phyloP scores from a whole-genome alignment of 2,888 invertebrate species.

The Heterodera filipjevi region DNA sequence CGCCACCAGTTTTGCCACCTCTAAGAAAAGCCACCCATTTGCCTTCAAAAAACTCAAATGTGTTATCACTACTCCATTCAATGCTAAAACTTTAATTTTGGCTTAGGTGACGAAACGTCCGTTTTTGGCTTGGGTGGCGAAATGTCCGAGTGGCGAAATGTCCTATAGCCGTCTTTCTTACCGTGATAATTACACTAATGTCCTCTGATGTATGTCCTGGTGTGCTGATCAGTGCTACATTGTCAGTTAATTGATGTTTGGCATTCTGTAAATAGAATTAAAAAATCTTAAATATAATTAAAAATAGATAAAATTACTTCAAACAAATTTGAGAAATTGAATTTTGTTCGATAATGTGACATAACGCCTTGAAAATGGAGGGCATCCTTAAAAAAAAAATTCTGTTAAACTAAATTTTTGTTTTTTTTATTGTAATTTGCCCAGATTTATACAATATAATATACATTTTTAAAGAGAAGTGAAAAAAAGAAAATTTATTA shows the following conservation, averaged over 20 bases:
- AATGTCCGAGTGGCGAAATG: too few relatives aligned
- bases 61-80: too few relatives aligned
- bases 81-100: too few relatives aligned
- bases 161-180: slow-evolving; percentile 3
- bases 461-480: background rate
- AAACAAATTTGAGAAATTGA: slow-evolving; percentile 49
- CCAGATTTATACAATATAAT: too few relatives aligned
- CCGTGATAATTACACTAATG: slow-evolving; percentile 54
- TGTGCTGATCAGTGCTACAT: slow-evolving; percentile 53
- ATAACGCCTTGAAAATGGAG: slow-evolving; percentile 48
- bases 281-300: background rate
- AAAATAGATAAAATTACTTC: slow-evolving; percentile 29
- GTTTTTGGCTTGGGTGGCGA: too few relatives aligned
- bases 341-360: slow-evolving; percentile 51
- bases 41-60: too few relatives aligned
- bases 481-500: background rate
- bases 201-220: slow-evolving; percentile 63
- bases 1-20: too few relatives aligned
- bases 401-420: too few relatives aligned
- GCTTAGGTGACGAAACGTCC: too few relatives aligned
- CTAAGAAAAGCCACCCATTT: too few relatives aligned
- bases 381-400: slow-evolving; percentile 39
- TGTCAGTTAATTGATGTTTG: slow-evolving; percentile 50
- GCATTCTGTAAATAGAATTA: slow-evolving; percentile 46
- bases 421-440: too few relatives aligned